These are phyloP conservation scores for Drosophila nebulosa DNA, from an alignment of 1,140 invertebrate genomes.

Conservation along the genomic window DNA sequence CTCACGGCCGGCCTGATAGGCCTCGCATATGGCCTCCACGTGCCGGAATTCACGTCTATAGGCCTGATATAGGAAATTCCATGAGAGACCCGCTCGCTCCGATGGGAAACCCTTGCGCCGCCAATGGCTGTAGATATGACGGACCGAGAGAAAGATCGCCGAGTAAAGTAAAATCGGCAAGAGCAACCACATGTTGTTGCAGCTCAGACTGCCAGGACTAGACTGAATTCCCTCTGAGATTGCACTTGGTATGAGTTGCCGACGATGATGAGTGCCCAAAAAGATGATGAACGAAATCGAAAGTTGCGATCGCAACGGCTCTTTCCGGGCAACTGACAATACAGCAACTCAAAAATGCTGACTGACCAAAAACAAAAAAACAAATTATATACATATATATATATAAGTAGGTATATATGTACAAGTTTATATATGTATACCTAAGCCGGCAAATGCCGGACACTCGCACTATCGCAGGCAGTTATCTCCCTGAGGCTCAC, in stretches of 20 bases:
- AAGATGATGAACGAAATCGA: slow-evolving; percentile 54
- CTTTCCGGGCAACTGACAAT: slow-evolving; percentile 30
- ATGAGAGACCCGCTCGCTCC: slow-evolving; percentile 46
- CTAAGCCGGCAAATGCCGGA: slow-evolving; percentile 37
- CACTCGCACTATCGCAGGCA: slow-evolving; percentile 48
- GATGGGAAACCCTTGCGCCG: slow-evolving; percentile 67
- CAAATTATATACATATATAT: not conserved
- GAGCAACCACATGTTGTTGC: slow-evolving; percentile 72
- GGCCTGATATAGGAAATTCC: slow-evolving; percentile 51
- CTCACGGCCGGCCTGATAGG: slow-evolving; percentile 54
- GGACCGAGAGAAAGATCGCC: slow-evolving; percentile 57
- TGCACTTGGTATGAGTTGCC: slow-evolving; percentile 43
- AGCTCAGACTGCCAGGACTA: slow-evolving; percentile 16
- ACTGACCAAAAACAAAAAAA: slow-evolving; percentile 44
- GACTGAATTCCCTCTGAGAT: slow-evolving; percentile 47
- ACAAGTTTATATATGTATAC: not conserved
- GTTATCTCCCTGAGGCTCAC: slow-evolving; percentile 30
- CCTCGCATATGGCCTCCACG: slow-evolving; percentile 65
- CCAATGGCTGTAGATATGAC: slow-evolving; percentile 74
- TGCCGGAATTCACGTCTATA: slow-evolving; percentile 69
- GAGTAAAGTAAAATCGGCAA: slow-evolving; percentile 68
- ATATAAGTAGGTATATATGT: slow-evolving; percentile 1
- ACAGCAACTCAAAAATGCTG: slow-evolving; percentile 48
- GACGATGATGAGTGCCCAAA: not conserved
- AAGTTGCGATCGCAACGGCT: slow-evolving; percentile 44